Percentiles rank a stretch among this genome's conserved stretches.
phyloP scores from a whole-genome alignment of 2,888 invertebrate genomes.

The Geophilus truncorum region DNA sequence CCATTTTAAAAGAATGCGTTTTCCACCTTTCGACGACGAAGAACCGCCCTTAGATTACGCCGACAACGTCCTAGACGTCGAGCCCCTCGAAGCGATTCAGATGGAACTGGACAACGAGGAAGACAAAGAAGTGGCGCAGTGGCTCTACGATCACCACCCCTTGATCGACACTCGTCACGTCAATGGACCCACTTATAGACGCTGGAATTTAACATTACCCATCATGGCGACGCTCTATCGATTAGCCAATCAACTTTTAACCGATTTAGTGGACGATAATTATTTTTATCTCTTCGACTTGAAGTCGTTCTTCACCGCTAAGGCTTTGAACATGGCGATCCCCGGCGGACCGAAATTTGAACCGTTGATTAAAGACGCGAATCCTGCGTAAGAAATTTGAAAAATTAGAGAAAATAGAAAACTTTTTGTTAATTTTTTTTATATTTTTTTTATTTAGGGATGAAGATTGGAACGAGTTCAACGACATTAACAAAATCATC shows the following conservation, averaged over 20 bases:
- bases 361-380: conserved; percentile 95
- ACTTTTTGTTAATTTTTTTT: neutral
- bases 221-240: conserved; percentile 98
- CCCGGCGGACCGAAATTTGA: conserved; percentile 99
- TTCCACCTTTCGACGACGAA: conserved; percentile 99
- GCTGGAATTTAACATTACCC: conserved; percentile 92
- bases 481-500: conserved; percentile 99
- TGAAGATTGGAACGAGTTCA: conserved; percentile 99
- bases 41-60: conserved; percentile 99
- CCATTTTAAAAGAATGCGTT: conserved; percentile 98
- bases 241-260: conserved; percentile 92
- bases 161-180: conserved; percentile 83
- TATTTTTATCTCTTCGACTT: conserved; percentile 99
- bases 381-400: conserved; percentile 65
- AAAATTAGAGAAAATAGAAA: neutral
- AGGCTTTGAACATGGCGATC: conserved; percentile 98
- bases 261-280: conserved; percentile 96
- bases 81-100: conserved; percentile 97
- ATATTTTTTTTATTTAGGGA: conserved; percentile 59
- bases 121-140: conserved; percentile 80
- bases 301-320: conserved; percentile 99
- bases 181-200: conserved; percentile 94
- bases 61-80: conserved; percentile 97
- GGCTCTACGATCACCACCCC: conserved; percentile 99
- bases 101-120: conserved; percentile 96